Evolutionary conservation across 2,113 vertebrate genomes (phyloP).

Genomic region (Antechinus stuartii): DNA sequence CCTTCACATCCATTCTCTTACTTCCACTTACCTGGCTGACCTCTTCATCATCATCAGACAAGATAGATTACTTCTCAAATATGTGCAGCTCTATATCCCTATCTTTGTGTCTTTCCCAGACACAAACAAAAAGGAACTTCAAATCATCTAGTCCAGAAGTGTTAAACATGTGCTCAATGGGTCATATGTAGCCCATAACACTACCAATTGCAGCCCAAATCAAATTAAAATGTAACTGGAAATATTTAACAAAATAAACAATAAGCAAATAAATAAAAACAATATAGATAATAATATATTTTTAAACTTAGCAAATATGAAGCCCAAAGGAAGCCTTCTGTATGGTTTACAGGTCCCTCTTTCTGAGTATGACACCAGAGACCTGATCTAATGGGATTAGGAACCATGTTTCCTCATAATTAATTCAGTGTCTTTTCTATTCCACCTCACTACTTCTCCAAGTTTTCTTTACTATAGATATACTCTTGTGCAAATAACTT

Average conservation of each 20-base stretch:
- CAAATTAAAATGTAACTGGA: neutral
- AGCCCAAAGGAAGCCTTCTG: neutral
- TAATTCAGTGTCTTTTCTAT: neutral
- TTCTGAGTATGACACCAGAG: neutral
- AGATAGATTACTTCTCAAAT: neutral
- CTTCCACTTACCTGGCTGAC: neutral
- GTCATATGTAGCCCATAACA: neutral
- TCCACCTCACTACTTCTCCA: neutral
- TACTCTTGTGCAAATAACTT: neutral
- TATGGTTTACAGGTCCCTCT: neutral
- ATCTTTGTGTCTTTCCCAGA: neutral
- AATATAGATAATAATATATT: neutral
- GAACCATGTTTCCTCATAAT: neutral
- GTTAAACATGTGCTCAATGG: neutral
- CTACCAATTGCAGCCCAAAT: neutral
- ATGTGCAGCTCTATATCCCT: neutral
- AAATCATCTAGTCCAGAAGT: neutral
- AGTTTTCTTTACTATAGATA: neutral
- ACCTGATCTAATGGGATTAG: neutral
- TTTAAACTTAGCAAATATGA: neutral
- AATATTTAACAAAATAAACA: neutral
- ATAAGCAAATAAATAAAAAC: neutral
- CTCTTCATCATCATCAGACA: neutral
- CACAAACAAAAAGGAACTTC: neutral
- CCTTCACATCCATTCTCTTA: neutral